These are phyloP conservation scores for Australoheros scitulus DNA, from an alignment of 2,113 vertebrate genomes.

Conservation along the genomic window DNA sequence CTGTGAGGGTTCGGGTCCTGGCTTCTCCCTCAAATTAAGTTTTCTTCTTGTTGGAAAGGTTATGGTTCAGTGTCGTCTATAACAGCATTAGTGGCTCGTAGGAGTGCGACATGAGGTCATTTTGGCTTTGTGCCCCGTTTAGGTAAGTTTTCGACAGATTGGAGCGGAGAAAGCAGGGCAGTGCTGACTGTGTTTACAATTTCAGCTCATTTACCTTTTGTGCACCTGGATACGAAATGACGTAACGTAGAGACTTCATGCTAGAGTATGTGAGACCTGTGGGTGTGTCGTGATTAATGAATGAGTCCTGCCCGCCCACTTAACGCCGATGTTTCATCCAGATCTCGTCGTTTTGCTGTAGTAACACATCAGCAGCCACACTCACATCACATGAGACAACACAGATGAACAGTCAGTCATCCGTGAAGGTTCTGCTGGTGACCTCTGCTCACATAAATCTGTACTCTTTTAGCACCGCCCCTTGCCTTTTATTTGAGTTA, in stretches of 20 bases:
- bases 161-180: rapidly evolving
- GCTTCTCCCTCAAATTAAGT: rapidly evolving
- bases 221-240: not conserved
- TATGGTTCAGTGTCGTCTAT: rapidly evolving
- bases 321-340: not conserved
- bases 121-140: not conserved
- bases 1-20: not conserved
- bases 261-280: not conserved
- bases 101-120: not conserved
- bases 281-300: not conserved
- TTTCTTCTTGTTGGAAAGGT: rapidly evolving
- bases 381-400: not conserved
- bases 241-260: not conserved
- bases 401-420: not conserved
- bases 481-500: not conserved
- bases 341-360: not conserved
- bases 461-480: not conserved
- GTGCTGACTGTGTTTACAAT: not conserved
- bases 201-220: not conserved
- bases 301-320: not conserved
- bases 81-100: not conserved
- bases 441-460: not conserved
- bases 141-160: conserved; percentile 3
- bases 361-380: not conserved
- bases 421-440: not conserved